Base-by-base conservation (phyloP, 2,797 vertebrate genomes). In the Typhlichthys eigenmanni region DNA sequence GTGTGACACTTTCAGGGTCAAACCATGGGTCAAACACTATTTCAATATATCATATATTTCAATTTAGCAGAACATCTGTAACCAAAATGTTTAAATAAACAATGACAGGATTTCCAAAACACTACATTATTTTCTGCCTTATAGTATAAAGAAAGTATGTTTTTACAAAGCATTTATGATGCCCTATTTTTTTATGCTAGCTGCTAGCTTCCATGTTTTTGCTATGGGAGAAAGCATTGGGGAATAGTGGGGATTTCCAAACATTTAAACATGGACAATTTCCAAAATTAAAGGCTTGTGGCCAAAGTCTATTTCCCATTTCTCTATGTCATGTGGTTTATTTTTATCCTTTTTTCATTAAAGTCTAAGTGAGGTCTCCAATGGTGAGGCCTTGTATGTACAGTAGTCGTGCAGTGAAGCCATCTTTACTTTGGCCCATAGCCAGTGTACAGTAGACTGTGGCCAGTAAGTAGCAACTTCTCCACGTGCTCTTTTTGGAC, bases 381-480 rank as follows among this genome's bases (percentile, higher is more conserved):
- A 61, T 57, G 75, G 77, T 79, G 71, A 88, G 70, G 66, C 64
- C 72, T 67, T 60, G 71, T 75, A 62, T 68, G 58, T 78, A 85
- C 85, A 85, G 86, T 83, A 80, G 79, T 29, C 66, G 57, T 79
- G 82, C 75, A 89, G 85, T 84, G 69, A 73, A 55, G 58, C 80
- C 72, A 70, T 82, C 83, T 90, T 89, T 90, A 81, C 80, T 85
- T 90, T 90, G 84, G 87, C 78, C 55, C 52, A 8, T n/a, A 3
- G 71, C 86, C 87, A 24, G 24, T 24, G 24, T 24, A 87, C 77
- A 67, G 83, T 79, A 89, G 79, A 83, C 85, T 87, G 83, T 83
- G 84, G 83, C 77, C 3, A 46, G 62, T 72, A 79, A 85, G 76
- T 88, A 82, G 87, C 81, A 81, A 78, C 64, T 74, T 72, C 71